Evolutionary conservation across 2,797 vertebrate species (phyloP).

Genomic region (Propithecus perrieri): DNA sequence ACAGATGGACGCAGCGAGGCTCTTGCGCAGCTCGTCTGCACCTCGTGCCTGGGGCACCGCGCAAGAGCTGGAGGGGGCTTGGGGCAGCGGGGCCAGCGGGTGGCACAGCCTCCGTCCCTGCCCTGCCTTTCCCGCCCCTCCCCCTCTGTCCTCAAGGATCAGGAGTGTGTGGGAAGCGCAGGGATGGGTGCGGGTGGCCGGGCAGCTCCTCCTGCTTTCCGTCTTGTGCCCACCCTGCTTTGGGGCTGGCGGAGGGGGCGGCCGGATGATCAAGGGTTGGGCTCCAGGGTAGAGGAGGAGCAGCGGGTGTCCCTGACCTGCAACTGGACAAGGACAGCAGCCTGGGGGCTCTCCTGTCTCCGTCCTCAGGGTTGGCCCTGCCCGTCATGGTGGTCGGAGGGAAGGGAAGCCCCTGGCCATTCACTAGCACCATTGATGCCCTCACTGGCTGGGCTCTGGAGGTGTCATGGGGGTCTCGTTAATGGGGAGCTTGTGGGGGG

Average conservation of each 20-base stretch:
- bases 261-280: not conserved
- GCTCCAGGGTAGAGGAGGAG: not conserved
- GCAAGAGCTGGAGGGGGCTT: not conserved
- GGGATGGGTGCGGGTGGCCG: not conserved
- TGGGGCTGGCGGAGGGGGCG: not conserved
- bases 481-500: not conserved
- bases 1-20: not conserved
- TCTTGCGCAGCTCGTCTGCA: not conserved
- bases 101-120: rapidly evolving
- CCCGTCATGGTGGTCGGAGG: not conserved
- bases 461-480: not conserved
- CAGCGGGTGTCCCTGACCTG: not conserved
- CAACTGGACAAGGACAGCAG: not conserved
- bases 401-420: not conserved
- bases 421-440: rapidly evolving
- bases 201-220: not conserved
- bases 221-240: rapidly evolving
- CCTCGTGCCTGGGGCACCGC: not conserved
- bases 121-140: rapidly evolving
- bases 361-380: not conserved
- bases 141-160: not conserved
- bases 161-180: too few species aligned
- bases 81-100: not conserved
- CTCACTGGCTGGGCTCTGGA: not conserved
- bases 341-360: not conserved